These are phyloP conservation scores for Pterophyllum scalare DNA, from an alignment of 2,113 vertebrate species.

Conservation along the genomic window DNA sequence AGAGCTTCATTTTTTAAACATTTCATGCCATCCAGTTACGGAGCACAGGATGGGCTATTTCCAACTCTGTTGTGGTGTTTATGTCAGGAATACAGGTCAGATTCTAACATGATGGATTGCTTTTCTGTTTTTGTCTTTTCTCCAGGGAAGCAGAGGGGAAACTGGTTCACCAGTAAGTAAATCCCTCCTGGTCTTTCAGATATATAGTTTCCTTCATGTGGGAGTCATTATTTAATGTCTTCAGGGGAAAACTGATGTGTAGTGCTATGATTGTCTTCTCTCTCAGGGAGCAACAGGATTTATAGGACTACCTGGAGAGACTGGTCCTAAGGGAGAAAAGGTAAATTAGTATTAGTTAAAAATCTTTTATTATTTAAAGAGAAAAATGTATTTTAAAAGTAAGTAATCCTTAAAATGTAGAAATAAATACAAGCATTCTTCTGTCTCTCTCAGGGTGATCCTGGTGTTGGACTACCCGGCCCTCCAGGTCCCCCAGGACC, in stretches of 20 bases:
- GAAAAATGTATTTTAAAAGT: not conserved
- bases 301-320: conserved; percentile 80
- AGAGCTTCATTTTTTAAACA: not conserved
- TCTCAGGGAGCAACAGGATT: conserved; percentile 83
- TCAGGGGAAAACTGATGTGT: not conserved
- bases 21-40: fast-evolving
- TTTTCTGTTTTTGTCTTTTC: conserved; percentile 47
- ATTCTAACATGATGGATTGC: not conserved
- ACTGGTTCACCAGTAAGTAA: conserved; percentile 76
- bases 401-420: not conserved
- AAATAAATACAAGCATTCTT: not conserved
- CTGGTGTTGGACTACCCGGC: conserved; percentile 80
- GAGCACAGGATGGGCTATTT: not conserved
- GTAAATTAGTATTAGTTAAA: conserved; percentile 40
- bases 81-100: not conserved
- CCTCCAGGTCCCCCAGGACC: conserved; percentile 83
- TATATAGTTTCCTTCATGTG: not conserved
- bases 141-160: conserved; percentile 80
- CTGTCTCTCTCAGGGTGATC: conserved; percentile 80
- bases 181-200: not conserved
- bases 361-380: not conserved
- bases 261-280: not conserved
- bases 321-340: conserved; percentile 84
- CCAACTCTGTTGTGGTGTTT: conserved; percentile 1
- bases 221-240: not conserved